Conservation (phyloP, 2,113 vertebrate genomes). For the Colaptes auratus region DNA sequence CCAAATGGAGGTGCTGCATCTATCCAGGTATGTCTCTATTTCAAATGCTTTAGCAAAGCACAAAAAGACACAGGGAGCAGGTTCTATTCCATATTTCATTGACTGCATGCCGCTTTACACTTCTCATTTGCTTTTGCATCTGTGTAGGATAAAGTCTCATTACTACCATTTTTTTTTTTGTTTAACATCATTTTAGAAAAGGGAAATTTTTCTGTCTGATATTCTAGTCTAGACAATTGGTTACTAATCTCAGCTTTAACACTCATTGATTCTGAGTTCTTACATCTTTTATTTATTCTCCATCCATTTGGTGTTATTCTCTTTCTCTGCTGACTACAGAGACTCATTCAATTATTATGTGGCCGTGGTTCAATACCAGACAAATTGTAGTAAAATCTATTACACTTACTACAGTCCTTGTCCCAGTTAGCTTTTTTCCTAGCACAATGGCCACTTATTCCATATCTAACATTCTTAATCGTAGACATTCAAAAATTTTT, state of each 20-base stretch:
- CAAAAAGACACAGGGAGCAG: neutral
- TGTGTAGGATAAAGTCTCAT: neutral
- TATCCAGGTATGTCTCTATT: neutral
- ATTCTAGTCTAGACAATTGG: neutral
- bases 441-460: neutral
- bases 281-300: neutral
- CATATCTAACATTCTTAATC: neutral
- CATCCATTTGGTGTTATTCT: neutral
- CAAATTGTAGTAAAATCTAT: neutral
- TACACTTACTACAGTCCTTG: neutral
- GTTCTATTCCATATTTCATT: neutral
- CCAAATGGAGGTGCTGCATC: neutral
- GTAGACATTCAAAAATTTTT: neutral
- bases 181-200: neutral
- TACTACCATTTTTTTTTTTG: neutral
- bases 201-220: neutral
- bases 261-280: neutral
- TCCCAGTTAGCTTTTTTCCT: neutral
- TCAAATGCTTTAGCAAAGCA: neutral
- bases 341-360: neutral
- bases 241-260: neutral
- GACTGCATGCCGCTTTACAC: neutral
- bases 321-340: neutral
- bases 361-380: neutral
- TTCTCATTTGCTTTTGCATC: neutral